phyloP scores from a whole-genome alignment of 2,797 vertebrate species.

The Meda fulgida region DNA sequence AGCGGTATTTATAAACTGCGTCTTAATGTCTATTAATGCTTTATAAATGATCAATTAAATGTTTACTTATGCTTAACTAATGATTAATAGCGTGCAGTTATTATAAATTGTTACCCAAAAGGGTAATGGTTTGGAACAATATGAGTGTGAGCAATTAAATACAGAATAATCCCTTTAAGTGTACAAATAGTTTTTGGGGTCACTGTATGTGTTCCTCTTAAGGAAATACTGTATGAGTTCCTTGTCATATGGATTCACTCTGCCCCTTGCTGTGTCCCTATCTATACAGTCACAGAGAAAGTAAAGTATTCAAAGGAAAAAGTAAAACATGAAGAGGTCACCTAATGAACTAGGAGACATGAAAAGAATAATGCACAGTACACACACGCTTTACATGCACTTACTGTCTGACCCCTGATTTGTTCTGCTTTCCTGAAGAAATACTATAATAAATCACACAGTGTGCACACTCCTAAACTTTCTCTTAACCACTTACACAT shows the following conservation, averaged over 20 bases:
- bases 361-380: slow-evolving; percentile 13
- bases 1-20: too few relatives aligned
- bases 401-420: slow-evolving; percentile 35
- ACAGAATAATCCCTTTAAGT: background rate
- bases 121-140: background rate
- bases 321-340: slow-evolving; percentile 28
- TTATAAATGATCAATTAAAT: too few relatives aligned
- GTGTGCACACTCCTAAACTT: background rate
- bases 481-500: background rate
- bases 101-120: too few relatives aligned
- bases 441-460: slow-evolving; percentile 13
- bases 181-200: background rate
- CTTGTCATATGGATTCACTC: slow-evolving; percentile 22
- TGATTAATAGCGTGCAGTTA: too few relatives aligned
- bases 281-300: background rate
- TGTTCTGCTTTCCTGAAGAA: slow-evolving; percentile 8
- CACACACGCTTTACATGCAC: slow-evolving; percentile 9
- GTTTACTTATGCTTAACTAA: too few relatives aligned
- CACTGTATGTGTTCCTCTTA: background rate
- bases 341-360: slow-evolving; percentile 27
- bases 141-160: background rate
- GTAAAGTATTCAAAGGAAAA: slow-evolving; percentile 23
- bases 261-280: slow-evolving; percentile 25
- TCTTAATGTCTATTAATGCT: too few relatives aligned
- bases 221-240: background rate